Conservation (phyloP, 2,888 invertebrate genomes). For the Catocala fraxini region DNA sequence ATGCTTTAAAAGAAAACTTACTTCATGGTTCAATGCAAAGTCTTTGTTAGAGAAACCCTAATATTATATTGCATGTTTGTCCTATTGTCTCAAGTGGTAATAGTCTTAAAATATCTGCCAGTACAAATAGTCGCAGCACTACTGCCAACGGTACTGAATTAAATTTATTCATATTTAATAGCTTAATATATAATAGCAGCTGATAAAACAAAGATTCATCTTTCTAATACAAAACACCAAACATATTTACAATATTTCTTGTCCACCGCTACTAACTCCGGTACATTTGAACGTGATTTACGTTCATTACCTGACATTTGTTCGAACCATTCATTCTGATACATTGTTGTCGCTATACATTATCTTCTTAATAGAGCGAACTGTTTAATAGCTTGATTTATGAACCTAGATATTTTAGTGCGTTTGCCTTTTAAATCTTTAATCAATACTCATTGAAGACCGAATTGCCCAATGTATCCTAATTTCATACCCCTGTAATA, state of each 20-base stretch:
- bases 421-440: no score
- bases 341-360: constrained; percentile 35
- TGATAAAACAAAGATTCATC: constrained; percentile 15
- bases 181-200: not conserved
- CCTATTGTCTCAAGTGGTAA: no score
- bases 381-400: constrained; percentile 5
- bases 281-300: constrained; percentile 32
- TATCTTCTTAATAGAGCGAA: constrained; percentile 13
- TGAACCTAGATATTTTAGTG: constrained; percentile 1
- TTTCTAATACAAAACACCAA: constrained; percentile 23
- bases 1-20: no score
- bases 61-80: no score
- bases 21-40: no score
- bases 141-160: not conserved
- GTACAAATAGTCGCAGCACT: not conserved
- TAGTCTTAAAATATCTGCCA: no score
- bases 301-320: constrained; percentile 41
- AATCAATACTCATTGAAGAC: no score
- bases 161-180: not conserved
- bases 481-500: no score
- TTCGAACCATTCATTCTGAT: constrained; percentile 21
- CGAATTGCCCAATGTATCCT: no score
- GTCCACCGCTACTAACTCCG: constrained; percentile 7
- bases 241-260: constrained; percentile 28
- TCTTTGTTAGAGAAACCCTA: no score